phyloP scores from a whole-genome alignment of 2,888 invertebrate species.

The Himalopsyche japonica region DNA sequence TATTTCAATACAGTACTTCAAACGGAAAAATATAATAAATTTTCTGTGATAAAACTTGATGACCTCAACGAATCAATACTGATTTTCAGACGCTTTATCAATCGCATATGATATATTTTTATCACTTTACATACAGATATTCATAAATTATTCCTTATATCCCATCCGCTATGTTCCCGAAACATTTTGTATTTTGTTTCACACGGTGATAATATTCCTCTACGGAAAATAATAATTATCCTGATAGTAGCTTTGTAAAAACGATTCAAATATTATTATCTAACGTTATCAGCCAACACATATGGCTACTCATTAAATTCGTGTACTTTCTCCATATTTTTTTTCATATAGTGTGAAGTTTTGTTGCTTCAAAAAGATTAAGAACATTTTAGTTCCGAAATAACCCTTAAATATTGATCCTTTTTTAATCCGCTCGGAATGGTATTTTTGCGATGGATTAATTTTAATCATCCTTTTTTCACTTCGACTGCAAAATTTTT shows the following conservation, averaged over 20 bases:
- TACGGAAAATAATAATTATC: neutral
- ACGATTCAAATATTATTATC: neutral
- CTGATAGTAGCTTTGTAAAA: neutral
- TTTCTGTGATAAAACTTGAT: neutral
- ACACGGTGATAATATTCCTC: neutral
- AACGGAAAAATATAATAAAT: neutral
- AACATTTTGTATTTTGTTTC: neutral
- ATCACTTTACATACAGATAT: too few species aligned
- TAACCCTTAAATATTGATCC: too few species aligned
- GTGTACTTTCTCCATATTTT: neutral
- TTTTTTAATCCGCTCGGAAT: too few species aligned
- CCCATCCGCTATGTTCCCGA: neutral
- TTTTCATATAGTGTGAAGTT: neutral
- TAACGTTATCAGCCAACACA: neutral
- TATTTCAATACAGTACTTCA: neutral
- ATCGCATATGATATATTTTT: too few species aligned
- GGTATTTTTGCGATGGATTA: too few species aligned
- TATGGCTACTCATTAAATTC: neutral
- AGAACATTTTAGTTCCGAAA: too few species aligned
- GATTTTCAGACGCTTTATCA: too few species aligned
- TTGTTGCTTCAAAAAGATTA: too few species aligned
- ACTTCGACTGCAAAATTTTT: too few species aligned
- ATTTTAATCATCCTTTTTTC: too few species aligned
- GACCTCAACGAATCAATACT: neutral
- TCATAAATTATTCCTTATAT: neutral